Evolutionary conservation across 1,140 invertebrate genomes (phyloP).

Genomic region (Drosophila lowei): DNA sequence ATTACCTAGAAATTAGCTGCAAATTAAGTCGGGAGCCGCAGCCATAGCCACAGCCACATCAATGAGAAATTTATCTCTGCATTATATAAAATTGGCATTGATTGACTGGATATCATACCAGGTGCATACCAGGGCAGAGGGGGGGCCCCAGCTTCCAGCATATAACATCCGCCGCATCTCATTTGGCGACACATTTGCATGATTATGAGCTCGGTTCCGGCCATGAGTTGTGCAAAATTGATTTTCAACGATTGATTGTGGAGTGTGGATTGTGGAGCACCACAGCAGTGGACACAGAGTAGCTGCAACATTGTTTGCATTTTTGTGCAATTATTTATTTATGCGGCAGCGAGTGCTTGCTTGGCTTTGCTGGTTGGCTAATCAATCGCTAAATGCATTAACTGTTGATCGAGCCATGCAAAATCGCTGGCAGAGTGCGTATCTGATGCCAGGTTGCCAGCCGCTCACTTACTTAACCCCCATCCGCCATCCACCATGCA

Average conservation of each 20-base stretch:
- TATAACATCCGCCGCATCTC: constrained; percentile 54
- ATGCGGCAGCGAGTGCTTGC: constrained; percentile 14
- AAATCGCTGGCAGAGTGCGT: constrained; percentile 16
- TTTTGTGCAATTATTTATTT: constrained; percentile 57
- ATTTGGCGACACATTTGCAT: constrained; percentile 73
- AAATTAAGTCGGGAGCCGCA: constrained; percentile 28
- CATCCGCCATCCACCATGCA: neutral
- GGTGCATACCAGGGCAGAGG: constrained; percentile 1
- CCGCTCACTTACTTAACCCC: constrained; percentile 2
- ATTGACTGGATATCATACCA: constrained; percentile 2
- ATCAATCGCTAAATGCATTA: constrained; percentile 49
- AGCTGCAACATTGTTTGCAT: constrained; percentile 48
- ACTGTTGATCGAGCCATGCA: constrained; percentile 33
- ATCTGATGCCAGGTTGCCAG: constrained; percentile 16
- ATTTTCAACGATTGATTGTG: neutral
- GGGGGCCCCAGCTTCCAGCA: constrained; percentile 7
- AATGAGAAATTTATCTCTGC: constrained; percentile 23
- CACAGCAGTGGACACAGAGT: neutral
- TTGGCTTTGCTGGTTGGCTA: constrained; percentile 22
- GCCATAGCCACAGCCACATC: neutral
- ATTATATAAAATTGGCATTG: constrained; percentile 49
- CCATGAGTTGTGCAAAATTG: constrained; percentile 32
- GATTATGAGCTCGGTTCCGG: constrained; percentile 74
- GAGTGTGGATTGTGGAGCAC: constrained; percentile 2
- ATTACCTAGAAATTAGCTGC: constrained; percentile 37